Conservation (phyloP, 1,140 invertebrate genomes). For the Drosophila pruinosa region DNA sequence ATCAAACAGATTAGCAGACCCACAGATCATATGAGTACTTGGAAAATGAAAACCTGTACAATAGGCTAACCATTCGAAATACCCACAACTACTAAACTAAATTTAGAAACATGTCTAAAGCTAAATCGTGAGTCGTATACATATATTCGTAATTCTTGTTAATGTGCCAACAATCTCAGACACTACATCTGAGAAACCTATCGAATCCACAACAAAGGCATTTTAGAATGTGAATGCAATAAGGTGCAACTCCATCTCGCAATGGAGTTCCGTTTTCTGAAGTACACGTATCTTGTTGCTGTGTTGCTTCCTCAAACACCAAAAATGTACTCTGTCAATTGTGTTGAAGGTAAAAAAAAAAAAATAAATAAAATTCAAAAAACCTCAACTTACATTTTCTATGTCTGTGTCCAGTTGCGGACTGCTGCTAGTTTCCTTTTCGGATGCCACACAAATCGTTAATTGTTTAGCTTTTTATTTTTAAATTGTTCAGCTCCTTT, state of each 20-base stretch:
- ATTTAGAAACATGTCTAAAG: constrained; percentile 64
- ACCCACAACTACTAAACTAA: constrained; percentile 33
- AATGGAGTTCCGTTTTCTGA: constrained; percentile 33
- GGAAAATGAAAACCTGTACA: constrained; percentile 64
- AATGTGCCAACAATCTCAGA: constrained; percentile 33
- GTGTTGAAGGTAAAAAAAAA: constrained; percentile 23
- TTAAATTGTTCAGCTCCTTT: constrained; percentile 43
- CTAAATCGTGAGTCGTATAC: constrained; percentile 61
- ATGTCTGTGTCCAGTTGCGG: constrained; percentile 13
- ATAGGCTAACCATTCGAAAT: constrained; percentile 16
- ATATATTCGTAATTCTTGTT: constrained; percentile 30
- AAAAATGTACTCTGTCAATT: constrained; percentile 42
- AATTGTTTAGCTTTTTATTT: constrained; percentile 27
- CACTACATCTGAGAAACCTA: constrained; percentile 11
- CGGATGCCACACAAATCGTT: constrained; percentile 36
- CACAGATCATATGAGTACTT: constrained; percentile 38
- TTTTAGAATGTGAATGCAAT: constrained; percentile 41
- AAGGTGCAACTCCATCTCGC: not conserved
- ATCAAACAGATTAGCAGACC: constrained; percentile 61
- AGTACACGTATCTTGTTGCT: not conserved
- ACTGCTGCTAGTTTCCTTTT: constrained; percentile 58
- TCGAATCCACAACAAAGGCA: constrained; percentile 4
- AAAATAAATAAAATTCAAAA: constrained; percentile 24
- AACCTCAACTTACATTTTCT: constrained; percentile 57
- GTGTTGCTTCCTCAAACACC: constrained; percentile 60